These are phyloP conservation scores for Calephelis perditalis DNA, from an alignment of 2,888 invertebrate genomes.

Conservation along the genomic window DNA sequence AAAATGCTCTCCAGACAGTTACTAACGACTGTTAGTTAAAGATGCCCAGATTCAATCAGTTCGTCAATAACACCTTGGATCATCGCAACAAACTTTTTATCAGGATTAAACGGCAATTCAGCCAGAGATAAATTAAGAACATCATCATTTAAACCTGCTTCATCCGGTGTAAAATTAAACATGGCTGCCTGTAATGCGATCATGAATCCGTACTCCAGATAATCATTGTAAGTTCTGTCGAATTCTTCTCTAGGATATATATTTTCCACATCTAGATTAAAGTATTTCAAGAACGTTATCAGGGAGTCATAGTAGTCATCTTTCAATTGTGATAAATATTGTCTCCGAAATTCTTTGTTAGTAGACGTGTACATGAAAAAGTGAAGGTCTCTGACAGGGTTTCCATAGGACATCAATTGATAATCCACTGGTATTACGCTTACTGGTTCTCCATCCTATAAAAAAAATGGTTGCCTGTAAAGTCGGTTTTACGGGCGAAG, in stretches of 20 bases:
- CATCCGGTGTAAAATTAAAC: slow-evolving; percentile 27
- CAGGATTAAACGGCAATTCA: slow-evolving; percentile 22
- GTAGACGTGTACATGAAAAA: slow-evolving; percentile 34
- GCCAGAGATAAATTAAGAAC: slow-evolving; percentile 19
- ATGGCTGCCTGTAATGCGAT: slow-evolving; percentile 25
- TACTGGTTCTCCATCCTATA: slow-evolving; percentile 38
- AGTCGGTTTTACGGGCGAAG: no score
- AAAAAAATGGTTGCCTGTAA: no score
- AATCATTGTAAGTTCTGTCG: slow-evolving; percentile 29
- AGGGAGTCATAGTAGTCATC: slow-evolving; percentile 38
- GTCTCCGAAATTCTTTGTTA: slow-evolving; percentile 34
- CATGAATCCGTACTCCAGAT: slow-evolving; percentile 30
- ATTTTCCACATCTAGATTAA: slow-evolving; percentile 34
- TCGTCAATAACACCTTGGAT: slow-evolving; percentile 36
- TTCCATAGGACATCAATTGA: slow-evolving; percentile 33
- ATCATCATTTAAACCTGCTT: slow-evolving; percentile 29
- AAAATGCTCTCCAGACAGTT: no score
- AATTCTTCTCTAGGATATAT: slow-evolving; percentile 31
- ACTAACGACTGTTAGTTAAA: slow-evolving; percentile 23
- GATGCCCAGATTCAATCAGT: slow-evolving; percentile 36
- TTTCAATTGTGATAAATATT: slow-evolving; percentile 37
- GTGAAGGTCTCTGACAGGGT: slow-evolving; percentile 35
- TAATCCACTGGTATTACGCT: slow-evolving; percentile 41
- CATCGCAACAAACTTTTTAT: slow-evolving; percentile 28
- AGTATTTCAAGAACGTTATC: slow-evolving; percentile 34